A percentile compares a stretch with the other conserved stretches of the same genome.
phyloP scores from a whole-genome alignment of 2,888 invertebrate genomes.

The Teinopalpus imperialis region DNA sequence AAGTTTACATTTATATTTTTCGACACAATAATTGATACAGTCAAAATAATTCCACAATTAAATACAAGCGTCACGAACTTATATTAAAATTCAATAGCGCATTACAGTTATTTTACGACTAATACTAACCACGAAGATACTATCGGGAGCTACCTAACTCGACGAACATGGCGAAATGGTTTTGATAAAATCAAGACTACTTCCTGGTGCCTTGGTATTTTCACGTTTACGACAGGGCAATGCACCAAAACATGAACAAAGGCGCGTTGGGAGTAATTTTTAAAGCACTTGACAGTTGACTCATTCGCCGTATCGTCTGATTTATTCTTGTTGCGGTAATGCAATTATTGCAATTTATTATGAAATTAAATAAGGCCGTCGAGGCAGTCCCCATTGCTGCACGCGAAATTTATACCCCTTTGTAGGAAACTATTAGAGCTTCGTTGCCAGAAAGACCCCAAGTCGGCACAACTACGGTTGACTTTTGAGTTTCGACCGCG shows the following conservation, averaged over 20 bases:
- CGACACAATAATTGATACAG: too few relatives aligned
- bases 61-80: conserved; percentile 3
- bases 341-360: conserved; percentile 80
- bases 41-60: too few relatives aligned
- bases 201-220: conserved; percentile 36
- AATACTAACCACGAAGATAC: conserved; percentile 32
- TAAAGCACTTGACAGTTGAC: conserved; percentile 42
- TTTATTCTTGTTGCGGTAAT: conserved; percentile 66
- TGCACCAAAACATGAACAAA: conserved; percentile 39
- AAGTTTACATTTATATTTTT: too few relatives aligned
- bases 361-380: conserved; percentile 76
- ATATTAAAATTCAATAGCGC: conserved; percentile 4
- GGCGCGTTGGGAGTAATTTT: conserved; percentile 39
- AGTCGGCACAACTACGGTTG: conserved; percentile 42
- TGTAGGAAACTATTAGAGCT: conserved; percentile 42
- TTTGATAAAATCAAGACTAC: conserved; percentile 39
- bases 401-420: conserved; percentile 68
- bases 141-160: conserved; percentile 38
- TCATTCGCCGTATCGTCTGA: conserved; percentile 49
- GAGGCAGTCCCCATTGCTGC: conserved; percentile 43
- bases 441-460: conserved; percentile 49
- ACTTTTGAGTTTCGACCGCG: conserved; percentile 54
- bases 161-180: conserved; percentile 32
- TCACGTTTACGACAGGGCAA: conserved; percentile 39
- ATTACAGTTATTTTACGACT: conserved; percentile 20